These are phyloP conservation scores for Crotalus tigris DNA, from an alignment of 2,113 vertebrate genomes.

Conservation along the genomic window DNA sequence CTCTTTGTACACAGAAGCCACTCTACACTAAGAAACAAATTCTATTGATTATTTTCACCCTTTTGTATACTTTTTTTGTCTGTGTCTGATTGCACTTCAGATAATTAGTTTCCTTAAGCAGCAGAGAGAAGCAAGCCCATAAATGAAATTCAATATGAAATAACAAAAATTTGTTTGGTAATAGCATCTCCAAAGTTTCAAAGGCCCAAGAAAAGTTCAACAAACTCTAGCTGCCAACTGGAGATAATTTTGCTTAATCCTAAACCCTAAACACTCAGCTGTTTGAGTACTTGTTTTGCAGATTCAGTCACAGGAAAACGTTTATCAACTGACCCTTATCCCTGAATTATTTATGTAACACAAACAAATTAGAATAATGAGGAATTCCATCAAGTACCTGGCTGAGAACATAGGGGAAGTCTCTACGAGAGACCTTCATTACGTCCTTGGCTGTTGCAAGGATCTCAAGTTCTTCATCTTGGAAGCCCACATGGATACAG, in stretches of 20 bases:
- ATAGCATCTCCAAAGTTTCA: background rate
- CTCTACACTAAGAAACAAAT: background rate
- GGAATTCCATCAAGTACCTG: constrained; percentile 66
- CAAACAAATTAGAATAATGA: background rate
- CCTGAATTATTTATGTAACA: background rate
- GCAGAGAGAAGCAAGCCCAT: background rate
- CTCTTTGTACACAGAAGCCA: background rate
- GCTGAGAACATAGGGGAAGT: constrained; percentile 81
- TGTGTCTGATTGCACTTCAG: background rate
- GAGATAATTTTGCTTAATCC: background rate
- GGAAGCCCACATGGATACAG: constrained; percentile 78
- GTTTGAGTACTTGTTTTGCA: background rate
- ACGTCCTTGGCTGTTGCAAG: constrained; percentile 71
- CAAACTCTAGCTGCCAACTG: background rate
- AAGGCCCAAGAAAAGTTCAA: background rate
- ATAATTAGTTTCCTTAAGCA: background rate
- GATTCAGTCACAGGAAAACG: background rate
- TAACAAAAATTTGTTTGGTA: background rate
- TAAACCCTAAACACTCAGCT: background rate
- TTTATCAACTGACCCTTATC: background rate
- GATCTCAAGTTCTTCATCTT: constrained; percentile 72
- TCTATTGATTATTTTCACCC: background rate
- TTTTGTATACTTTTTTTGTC: background rate
- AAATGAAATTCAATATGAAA: background rate
- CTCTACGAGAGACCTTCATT: constrained; percentile 84